Evolutionary conservation across 2,797 vertebrate species (phyloP), one percentile per base, ranked within the genome.

Genomic region (Pristis pectinata): DNA sequence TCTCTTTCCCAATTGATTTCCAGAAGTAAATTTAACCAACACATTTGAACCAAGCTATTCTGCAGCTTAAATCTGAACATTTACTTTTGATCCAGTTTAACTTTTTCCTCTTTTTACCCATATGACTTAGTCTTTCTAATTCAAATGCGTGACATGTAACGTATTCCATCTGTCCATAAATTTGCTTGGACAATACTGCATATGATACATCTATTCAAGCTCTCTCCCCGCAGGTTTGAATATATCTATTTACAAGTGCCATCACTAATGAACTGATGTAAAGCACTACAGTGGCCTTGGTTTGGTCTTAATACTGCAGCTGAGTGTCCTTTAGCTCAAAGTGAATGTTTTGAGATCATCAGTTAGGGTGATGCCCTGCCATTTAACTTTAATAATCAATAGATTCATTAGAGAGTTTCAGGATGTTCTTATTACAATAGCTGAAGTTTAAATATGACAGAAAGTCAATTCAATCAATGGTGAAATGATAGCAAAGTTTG

Each of bases 311-410:
- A 79, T 94, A 41, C 77, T 61, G 30, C 53, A 83, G 53, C 94
- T 49, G 80, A 94, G 56, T 82, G 53, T 64, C 64, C 94, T 82
- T 83, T 67, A 41, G 56, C 94, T 82, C 76, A 94, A 94, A 94
- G 77, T 70, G 59, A 94, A 94, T 83, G 53, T 82, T 94, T 82
- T 64, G 80, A 82, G 94, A 94, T 61, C 77, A 80, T 61, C 77
- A 82, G 56, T 82, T 64, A 64, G 37, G 64, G 56, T 1, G 8
- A 82, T 94, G 94, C 59, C 94, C n/a, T 41, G 94, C 94, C 77
- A 82, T 41, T 94, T 94, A 94, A 67, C 77, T 77, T 94, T 56
- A 56, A 83, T 83, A 82, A 94, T 94, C 94, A 94, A 94, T 94
- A 22, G 80, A 59, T 94, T 94, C n/a, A 94, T 94, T 83, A 64